A percentile compares a stretch with the other conserved stretches of the same genome.
Conservation (phyloP, 2,888 invertebrate genomes). For the Volucella inanis region DNA sequence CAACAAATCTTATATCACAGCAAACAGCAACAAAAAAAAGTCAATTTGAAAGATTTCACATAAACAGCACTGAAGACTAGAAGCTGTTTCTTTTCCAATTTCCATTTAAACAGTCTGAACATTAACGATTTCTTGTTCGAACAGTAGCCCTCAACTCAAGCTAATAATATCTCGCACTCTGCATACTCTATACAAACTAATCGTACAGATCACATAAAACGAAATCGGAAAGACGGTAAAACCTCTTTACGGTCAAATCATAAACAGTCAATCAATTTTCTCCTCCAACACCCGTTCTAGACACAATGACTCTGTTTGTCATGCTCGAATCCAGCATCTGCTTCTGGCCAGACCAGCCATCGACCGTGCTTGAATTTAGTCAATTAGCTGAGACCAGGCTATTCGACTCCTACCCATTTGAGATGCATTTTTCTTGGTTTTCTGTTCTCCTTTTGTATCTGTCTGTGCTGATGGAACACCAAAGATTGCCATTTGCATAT, state of each 20-base stretch:
- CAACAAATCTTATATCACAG: no score
- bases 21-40: no score
- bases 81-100: not conserved
- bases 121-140: slow-evolving; percentile 16
- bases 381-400: slow-evolving; percentile 61
- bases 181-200: slow-evolving; percentile 28
- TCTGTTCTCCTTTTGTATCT: slow-evolving; percentile 22
- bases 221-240: slow-evolving; percentile 45
- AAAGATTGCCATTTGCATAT: slow-evolving; percentile 23
- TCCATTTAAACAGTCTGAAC: slow-evolving; percentile 6
- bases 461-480: not conserved
- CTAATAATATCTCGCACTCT: slow-evolving; percentile 43
- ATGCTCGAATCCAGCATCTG: slow-evolving; percentile 9
- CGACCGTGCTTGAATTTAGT: slow-evolving; percentile 64
- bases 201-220: slow-evolving; percentile 33
- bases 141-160: slow-evolving; percentile 42
- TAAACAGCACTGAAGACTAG: slow-evolving; percentile 1
- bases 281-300: slow-evolving; percentile 61
- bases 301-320: slow-evolving; percentile 72
- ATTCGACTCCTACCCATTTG: slow-evolving; percentile 51
- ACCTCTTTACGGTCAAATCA: slow-evolving; percentile 59
- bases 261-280: slow-evolving; percentile 73
- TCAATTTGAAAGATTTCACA: no score
- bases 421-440: slow-evolving; percentile 28
- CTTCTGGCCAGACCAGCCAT: slow-evolving; percentile 34